phyloP scores from a whole-genome alignment of 1,140 invertebrate species.

The Drosophila ironensis region DNA sequence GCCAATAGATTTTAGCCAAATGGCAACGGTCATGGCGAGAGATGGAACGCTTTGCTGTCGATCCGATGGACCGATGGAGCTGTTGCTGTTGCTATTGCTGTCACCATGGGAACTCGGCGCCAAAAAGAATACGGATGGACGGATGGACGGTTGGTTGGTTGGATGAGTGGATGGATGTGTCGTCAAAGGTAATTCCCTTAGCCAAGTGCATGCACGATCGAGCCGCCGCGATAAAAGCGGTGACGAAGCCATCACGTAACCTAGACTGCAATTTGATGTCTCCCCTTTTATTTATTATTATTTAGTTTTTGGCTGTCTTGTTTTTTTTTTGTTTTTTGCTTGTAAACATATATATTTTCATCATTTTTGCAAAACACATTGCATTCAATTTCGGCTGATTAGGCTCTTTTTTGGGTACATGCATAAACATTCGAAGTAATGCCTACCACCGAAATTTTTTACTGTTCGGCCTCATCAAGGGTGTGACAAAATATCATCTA shows the following conservation, averaged over 20 bases:
- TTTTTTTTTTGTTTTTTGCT: too few relatives aligned
- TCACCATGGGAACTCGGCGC: constrained; percentile 31
- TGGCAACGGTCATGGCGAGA: constrained; percentile 74
- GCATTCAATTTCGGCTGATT: constrained; percentile 3
- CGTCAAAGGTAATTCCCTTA: constrained; percentile 24
- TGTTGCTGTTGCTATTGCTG: constrained; percentile 17
- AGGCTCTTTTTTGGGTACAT: neutral
- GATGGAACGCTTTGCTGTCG: too few relatives aligned
- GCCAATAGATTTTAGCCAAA: constrained; percentile 62
- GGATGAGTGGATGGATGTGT: constrained; percentile 5
- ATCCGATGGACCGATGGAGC: neutral
- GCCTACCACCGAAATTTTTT: neutral
- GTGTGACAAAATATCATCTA: constrained; percentile 14
- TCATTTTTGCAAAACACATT: neutral
- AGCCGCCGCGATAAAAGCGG: constrained; percentile 11
- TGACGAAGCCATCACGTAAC: constrained; percentile 32
- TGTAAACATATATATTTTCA: too few relatives aligned
- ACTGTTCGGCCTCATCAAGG: constrained; percentile 13
- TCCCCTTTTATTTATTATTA: neutral
- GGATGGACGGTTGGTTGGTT: neutral
- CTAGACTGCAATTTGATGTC: constrained; percentile 18
- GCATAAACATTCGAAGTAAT: constrained; percentile 11
- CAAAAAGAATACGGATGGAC: constrained; percentile 32
- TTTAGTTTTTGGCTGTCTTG: too few relatives aligned
- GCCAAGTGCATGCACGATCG: constrained; percentile 19